Evolutionary conservation across 2,113 vertebrate species (phyloP).

Genomic region (Orthonyx spaldingii): DNA sequence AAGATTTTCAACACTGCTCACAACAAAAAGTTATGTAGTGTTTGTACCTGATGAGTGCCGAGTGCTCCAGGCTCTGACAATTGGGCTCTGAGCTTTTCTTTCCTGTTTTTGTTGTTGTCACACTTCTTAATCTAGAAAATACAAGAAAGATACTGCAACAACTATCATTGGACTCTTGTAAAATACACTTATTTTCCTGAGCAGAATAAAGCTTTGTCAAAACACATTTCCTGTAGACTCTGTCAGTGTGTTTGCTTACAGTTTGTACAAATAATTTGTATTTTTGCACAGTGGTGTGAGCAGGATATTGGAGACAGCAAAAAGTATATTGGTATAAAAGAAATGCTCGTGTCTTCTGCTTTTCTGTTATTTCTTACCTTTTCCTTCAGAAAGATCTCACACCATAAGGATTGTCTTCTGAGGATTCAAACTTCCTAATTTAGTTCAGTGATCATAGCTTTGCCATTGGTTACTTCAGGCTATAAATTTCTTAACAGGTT

Average conservation of each 20-base stretch:
- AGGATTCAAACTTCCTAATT: neutral
- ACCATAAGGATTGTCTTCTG: neutral
- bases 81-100: accelerated
- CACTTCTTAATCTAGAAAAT: neutral
- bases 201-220: neutral
- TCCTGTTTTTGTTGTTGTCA: neutral
- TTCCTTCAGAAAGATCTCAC: neutral
- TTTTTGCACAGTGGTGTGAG: neutral
- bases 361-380: neutral
- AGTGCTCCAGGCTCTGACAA: neutral
- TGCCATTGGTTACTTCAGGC: neutral
- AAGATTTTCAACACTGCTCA: neutral
- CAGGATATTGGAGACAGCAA: neutral
- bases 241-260: neutral
- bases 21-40: neutral
- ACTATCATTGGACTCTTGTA: accelerated
- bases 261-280: neutral
- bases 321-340: neutral
- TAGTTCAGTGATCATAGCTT: neutral
- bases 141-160: neutral
- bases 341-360: neutral
- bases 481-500: neutral
- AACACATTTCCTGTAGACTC: neutral
- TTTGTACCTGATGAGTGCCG: neutral
- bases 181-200: neutral